Conservation (phyloP, 2,113 vertebrate genomes). For the Mormyrus iriodes region DNA sequence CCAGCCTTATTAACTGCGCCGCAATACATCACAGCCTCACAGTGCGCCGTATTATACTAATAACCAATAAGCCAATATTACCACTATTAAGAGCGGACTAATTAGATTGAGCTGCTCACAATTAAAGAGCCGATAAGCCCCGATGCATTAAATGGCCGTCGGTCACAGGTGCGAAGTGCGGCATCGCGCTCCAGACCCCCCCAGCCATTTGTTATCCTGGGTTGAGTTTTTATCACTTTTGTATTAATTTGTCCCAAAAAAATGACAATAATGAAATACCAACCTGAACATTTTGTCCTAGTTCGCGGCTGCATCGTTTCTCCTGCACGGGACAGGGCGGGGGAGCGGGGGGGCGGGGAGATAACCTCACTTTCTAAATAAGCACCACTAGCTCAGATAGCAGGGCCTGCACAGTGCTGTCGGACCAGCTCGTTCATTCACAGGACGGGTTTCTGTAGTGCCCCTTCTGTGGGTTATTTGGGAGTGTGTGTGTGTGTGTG, state of each 20-base stretch:
- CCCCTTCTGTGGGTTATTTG: not conserved
- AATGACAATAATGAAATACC: conserved; percentile 21
- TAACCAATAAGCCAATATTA: conserved; percentile 52
- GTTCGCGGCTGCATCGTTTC: not conserved
- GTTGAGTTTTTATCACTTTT: conserved; percentile 18
- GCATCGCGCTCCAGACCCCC: conserved; percentile 18
- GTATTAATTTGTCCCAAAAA: conserved; percentile 15
- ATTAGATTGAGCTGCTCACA: conserved; percentile 47
- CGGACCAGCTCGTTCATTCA: not conserved
- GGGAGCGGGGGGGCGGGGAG: not conserved
- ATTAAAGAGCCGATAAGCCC: conserved; percentile 49
- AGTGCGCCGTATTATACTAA: conserved; percentile 47
- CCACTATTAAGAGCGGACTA: conserved; percentile 46
- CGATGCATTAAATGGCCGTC: conserved; percentile 44
- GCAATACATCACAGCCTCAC: conserved; percentile 55
- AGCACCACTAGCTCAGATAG: not conserved
- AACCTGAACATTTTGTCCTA: conserved; percentile 8
- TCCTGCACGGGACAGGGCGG: not conserved
- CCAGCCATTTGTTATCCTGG: conserved; percentile 9
- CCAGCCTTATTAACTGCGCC: conserved; percentile 52
- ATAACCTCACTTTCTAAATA: conserved; percentile 6
- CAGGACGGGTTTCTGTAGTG: not conserved
- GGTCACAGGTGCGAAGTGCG: conserved; percentile 19
- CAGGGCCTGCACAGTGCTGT: not conserved
- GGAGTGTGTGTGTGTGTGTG: conserved; percentile 13